These are phyloP conservation scores for Paramisgurnus dabryanus DNA, from an alignment of 2,113 vertebrate genomes.

Conservation along the genomic window DNA sequence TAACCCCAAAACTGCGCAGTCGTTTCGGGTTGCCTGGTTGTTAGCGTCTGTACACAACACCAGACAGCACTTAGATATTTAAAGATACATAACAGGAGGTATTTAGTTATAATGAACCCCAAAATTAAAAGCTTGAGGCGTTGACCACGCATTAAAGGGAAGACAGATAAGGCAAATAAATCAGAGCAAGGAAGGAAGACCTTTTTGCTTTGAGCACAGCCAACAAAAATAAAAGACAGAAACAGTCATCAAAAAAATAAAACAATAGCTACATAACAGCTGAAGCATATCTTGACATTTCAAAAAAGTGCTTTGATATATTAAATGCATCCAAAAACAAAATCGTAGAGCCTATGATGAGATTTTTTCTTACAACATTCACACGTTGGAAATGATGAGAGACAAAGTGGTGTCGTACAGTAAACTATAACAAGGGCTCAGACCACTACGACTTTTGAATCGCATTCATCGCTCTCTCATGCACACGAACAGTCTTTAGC, in stretches of 20 bases:
- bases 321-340: slow-evolving; percentile 67
- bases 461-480: slow-evolving; percentile 6
- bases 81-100: slow-evolving; percentile 69
- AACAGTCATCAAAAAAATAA: slow-evolving; percentile 63
- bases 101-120: slow-evolving; percentile 68
- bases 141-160: slow-evolving; percentile 71
- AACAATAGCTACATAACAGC: slow-evolving; percentile 74
- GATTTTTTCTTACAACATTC: slow-evolving; percentile 34
- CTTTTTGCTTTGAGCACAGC: slow-evolving; percentile 45
- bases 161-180: slow-evolving; percentile 66
- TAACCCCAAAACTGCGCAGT: slow-evolving; percentile 35
- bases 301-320: slow-evolving; percentile 65
- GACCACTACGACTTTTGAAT: slow-evolving; percentile 69
- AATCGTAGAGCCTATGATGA: slow-evolving; percentile 31
- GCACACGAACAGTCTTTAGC: slow-evolving; percentile 68
- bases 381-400: slow-evolving; percentile 48
- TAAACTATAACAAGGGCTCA: slow-evolving; percentile 73
- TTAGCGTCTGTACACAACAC: slow-evolving; percentile 40
- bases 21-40: background rate
- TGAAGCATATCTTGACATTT: slow-evolving; percentile 67
- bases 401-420: slow-evolving; percentile 53
- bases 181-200: slow-evolving; percentile 68
- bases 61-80: slow-evolving; percentile 71
- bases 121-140: slow-evolving; percentile 67
- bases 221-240: slow-evolving; percentile 53